phyloP scores from a whole-genome alignment of 2,113 vertebrate genomes.

The Micronycteris hirsuta region DNA sequence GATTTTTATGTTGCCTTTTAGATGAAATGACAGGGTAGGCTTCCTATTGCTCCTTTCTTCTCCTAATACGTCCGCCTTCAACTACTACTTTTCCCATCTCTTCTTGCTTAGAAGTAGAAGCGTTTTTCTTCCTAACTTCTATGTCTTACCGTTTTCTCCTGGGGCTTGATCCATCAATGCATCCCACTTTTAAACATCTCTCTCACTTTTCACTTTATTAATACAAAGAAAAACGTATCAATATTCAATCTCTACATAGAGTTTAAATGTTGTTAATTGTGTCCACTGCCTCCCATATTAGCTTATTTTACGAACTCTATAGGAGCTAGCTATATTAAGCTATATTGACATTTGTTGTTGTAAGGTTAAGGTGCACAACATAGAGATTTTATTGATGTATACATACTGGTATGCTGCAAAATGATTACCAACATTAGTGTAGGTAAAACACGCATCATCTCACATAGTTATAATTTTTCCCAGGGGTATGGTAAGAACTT shows the following conservation, averaged over 20 bases:
- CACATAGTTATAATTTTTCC: background rate
- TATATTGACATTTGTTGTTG: background rate
- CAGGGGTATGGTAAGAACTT: background rate
- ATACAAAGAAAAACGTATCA: background rate
- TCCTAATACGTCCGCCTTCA: background rate
- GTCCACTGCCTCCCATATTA: constrained; percentile 47
- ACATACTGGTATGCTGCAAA: background rate
- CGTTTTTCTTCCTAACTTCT: background rate
- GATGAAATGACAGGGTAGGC: background rate
- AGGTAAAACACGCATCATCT: background rate
- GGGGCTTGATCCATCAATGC: background rate
- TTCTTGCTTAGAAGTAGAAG: background rate
- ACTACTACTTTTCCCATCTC: background rate
- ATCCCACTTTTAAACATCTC: background rate
- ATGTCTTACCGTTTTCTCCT: background rate
- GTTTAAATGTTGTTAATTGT: constrained; percentile 55
- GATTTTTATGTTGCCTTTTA: background rate
- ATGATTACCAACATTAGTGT: background rate
- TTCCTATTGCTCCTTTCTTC: background rate
- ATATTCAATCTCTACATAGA: background rate
- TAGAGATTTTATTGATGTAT: background rate
- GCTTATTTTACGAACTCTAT: background rate
- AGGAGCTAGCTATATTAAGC: background rate
- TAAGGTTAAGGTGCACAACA: background rate
- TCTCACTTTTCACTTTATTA: background rate